These are phyloP conservation scores for Ephialtes manifestator DNA, from an alignment of 2,888 invertebrate genomes.

Conservation along the genomic window DNA sequence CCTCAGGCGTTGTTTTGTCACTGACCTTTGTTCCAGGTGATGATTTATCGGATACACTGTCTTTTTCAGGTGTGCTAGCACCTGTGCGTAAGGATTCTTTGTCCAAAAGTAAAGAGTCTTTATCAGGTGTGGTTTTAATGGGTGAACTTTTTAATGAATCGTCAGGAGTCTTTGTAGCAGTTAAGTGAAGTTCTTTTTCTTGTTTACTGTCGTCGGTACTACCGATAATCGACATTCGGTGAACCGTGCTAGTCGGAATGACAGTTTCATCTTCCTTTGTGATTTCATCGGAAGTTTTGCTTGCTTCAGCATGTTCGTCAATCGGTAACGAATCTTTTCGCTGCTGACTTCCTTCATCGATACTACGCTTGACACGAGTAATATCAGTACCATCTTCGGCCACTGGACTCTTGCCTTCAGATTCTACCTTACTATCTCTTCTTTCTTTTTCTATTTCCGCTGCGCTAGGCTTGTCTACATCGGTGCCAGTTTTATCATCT, in stretches of 20 bases:
- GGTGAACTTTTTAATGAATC: conserved; percentile 81
- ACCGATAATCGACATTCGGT: conserved; percentile 89
- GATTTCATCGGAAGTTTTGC: not conserved
- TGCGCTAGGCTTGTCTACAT: conserved; percentile 37
- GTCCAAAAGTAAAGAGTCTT: conserved; percentile 79
- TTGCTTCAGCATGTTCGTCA: not conserved
- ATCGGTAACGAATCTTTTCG: not conserved
- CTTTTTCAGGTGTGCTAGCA: conserved; percentile 78
- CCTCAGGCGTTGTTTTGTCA: conserved; percentile 78
- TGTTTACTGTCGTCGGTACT: conserved; percentile 90
- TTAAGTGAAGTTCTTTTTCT: conserved; percentile 88
- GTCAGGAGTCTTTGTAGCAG: conserved; percentile 79
- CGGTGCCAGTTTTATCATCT: conserved; percentile 1
- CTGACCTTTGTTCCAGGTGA: conserved; percentile 69
- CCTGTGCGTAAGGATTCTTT: conserved; percentile 78
- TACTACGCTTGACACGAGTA: not conserved
- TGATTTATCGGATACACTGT: conserved; percentile 80
- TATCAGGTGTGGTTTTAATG: conserved; percentile 77
- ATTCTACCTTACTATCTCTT: conserved; percentile 69
- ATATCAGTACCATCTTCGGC: conserved; percentile 56
- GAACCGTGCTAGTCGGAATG: conserved; percentile 84
- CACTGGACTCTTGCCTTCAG: conserved; percentile 51
- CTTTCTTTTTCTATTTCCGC: conserved; percentile 16
- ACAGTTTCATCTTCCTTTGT: conserved; percentile 38
- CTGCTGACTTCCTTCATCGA: not conserved